A percentile compares a stretch with the other conserved stretches of the same genome.
Conservation (phyloP, 1,140 invertebrate genomes). For the Sycophaga agraensis region DNA sequence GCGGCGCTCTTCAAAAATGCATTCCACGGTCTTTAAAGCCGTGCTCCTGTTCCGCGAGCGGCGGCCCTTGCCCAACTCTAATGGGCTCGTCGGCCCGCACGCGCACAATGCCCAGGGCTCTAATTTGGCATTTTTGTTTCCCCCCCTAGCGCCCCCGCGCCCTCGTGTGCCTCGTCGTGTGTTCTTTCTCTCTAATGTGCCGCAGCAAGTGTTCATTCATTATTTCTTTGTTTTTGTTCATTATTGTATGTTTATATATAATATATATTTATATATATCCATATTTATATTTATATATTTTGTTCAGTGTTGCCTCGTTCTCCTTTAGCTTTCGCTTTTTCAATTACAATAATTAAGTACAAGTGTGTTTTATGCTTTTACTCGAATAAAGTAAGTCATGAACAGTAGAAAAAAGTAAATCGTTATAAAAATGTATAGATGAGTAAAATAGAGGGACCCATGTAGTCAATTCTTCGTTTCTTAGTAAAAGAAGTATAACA, state of each 20-base stretch:
- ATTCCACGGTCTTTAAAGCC: not conserved
- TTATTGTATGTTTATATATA: slow-evolving; percentile 10
- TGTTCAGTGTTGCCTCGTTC: slow-evolving; percentile 9
- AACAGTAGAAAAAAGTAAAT: not conserved
- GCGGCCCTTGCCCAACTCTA: not conserved
- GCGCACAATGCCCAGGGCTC: not conserved
- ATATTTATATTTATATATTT: slow-evolving; percentile 7
- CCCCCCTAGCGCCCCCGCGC: no score
- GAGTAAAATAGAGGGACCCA: not conserved
- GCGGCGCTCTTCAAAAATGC: slow-evolving; percentile 28
- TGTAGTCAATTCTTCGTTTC: not conserved
- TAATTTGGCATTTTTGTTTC: slow-evolving; percentile 21
- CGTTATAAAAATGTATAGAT: not conserved
- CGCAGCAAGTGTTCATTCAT: slow-evolving; percentile 12
- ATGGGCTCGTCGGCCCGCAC: not conserved
- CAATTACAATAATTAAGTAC: slow-evolving; percentile 28
- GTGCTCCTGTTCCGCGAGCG: no score
- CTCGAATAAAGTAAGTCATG: not conserved
- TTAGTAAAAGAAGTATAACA: not conserved
- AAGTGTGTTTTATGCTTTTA: no score
- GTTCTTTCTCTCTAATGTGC: slow-evolving; percentile 9
- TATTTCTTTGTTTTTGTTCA: slow-evolving; percentile 17
- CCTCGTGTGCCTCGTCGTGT: slow-evolving; percentile 17
- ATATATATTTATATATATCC: not conserved
- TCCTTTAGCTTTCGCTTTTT: slow-evolving; percentile 18